Conservation (phyloP, 2,888 invertebrate genomes). For the Deladenus siricidicola region DNA sequence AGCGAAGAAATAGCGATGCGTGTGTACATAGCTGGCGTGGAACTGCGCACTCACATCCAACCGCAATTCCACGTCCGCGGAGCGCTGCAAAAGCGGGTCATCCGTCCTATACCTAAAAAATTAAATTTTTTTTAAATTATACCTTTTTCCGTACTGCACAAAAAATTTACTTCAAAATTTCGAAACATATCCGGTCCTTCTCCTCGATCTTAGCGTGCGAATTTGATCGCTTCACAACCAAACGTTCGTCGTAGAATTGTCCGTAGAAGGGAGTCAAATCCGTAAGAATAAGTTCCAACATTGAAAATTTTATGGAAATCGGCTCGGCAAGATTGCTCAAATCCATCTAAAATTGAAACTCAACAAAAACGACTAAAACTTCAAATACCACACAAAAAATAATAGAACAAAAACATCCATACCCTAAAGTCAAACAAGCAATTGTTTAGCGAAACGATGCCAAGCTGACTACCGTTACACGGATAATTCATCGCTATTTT, state of each 20-base stretch:
- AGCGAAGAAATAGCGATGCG: constrained; percentile 69
- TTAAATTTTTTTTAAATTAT: neutral
- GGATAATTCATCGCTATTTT: too few relatives aligned
- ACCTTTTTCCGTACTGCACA: too few relatives aligned
- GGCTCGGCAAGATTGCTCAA: constrained; percentile 31
- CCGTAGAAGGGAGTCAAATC: constrained; percentile 41
- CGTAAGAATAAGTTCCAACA: constrained; percentile 32
- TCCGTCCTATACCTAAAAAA: constrained; percentile 45
- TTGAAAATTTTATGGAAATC: constrained; percentile 28
- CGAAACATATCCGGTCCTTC: too few relatives aligned
- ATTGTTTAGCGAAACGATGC: too few relatives aligned
- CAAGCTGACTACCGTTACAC: too few relatives aligned
- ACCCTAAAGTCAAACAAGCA: too few relatives aligned
- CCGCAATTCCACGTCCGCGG: constrained; percentile 66
- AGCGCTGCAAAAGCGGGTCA: constrained; percentile 57
- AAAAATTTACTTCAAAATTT: too few relatives aligned
- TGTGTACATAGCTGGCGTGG: constrained; percentile 63
- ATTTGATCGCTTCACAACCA: constrained; percentile 57
- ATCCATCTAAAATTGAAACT: constrained; percentile 28
- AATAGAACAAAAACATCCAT: too few relatives aligned
- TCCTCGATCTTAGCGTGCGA: too few relatives aligned
- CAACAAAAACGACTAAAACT: too few relatives aligned
- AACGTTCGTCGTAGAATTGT: constrained; percentile 67
- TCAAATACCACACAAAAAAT: neutral
- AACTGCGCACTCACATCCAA: constrained; percentile 65